Evolutionary conservation across 1,140 invertebrate species (phyloP).

Genomic region (Aphidius ervi): DNA sequence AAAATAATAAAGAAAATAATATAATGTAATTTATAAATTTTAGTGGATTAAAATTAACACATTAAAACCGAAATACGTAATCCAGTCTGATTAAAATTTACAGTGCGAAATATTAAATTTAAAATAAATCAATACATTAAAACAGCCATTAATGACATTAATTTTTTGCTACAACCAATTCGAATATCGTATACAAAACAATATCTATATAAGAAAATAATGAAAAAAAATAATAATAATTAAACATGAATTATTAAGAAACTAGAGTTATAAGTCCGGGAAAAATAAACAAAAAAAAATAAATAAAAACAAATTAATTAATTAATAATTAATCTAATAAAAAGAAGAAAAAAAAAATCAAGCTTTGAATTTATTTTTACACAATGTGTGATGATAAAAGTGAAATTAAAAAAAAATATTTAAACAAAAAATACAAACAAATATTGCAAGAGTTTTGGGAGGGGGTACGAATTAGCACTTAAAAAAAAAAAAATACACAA

Average conservation of each 20-base stretch:
- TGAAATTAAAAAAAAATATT: slow-evolving; percentile 1
- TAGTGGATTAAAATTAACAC: slow-evolving; percentile 33
- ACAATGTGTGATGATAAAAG: slow-evolving; percentile 36
- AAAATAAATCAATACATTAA: slow-evolving; percentile 38
- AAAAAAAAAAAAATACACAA: too few species aligned
- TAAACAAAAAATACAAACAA: too few species aligned
- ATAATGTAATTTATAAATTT: slow-evolving; percentile 22
- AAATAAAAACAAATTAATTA: slow-evolving; percentile 14
- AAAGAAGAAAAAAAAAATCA: slow-evolving; percentile 40
- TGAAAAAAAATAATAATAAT: slow-evolving; percentile 23
- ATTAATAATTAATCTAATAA: slow-evolving; percentile 35
- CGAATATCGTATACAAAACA: slow-evolving; percentile 46
- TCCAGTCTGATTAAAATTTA: too few species aligned
- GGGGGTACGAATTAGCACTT: too few species aligned
- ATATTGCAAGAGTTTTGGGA: too few species aligned
- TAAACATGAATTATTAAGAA: slow-evolving; percentile 35
- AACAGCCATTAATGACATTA: slow-evolving; percentile 40
- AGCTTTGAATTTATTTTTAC: slow-evolving; percentile 54
- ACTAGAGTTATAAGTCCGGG: slow-evolving; percentile 30
- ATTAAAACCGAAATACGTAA: slow-evolving; percentile 24
- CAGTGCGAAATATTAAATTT: too few species aligned
- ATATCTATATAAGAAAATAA: slow-evolving; percentile 26
- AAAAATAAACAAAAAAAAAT: slow-evolving; percentile 22
- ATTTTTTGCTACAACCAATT: slow-evolving; percentile 51
- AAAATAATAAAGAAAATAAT: slow-evolving; percentile 17